Percentiles rank a stretch among this genome's conserved stretches.
These are phyloP conservation scores for Heliconius aoede DNA, from an alignment of 2,888 invertebrate genomes.

Conservation along the genomic window DNA sequence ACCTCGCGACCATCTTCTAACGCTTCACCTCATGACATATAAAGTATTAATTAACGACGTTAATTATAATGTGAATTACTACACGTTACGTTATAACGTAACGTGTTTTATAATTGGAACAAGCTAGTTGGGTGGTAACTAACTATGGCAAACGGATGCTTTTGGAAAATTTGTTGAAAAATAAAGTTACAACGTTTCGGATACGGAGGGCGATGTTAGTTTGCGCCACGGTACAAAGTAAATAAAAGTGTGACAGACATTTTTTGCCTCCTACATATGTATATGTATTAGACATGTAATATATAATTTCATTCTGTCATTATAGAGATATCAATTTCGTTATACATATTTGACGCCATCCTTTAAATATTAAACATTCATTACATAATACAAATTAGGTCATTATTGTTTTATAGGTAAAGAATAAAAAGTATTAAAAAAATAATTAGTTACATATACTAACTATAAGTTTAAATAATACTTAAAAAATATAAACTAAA, in stretches of 20 bases:
- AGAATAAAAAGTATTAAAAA: too few species aligned
- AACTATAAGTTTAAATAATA: too few species aligned
- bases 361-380: background rate
- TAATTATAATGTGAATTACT: constrained; percentile 71
- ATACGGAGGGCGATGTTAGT: background rate
- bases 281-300: background rate
- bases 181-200: background rate
- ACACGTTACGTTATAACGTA: constrained; percentile 56
- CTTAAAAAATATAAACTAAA: too few species aligned
- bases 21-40: constrained; percentile 71
- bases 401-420: too few species aligned
- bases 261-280: too few species aligned
- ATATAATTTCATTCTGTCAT: background rate
- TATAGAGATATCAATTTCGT: background rate
- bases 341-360: background rate
- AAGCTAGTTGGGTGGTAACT: background rate
- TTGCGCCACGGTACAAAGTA: background rate
- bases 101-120: constrained; percentile 1
- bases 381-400: background rate
- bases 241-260: background rate
- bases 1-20: constrained; percentile 66
- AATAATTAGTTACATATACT: too few species aligned
- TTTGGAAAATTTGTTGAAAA: background rate
- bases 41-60: constrained; percentile 70
- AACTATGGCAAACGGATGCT: background rate